Base-by-base conservation (phyloP, 2,797 vertebrate species). In the Cossypha polioptera region DNA sequence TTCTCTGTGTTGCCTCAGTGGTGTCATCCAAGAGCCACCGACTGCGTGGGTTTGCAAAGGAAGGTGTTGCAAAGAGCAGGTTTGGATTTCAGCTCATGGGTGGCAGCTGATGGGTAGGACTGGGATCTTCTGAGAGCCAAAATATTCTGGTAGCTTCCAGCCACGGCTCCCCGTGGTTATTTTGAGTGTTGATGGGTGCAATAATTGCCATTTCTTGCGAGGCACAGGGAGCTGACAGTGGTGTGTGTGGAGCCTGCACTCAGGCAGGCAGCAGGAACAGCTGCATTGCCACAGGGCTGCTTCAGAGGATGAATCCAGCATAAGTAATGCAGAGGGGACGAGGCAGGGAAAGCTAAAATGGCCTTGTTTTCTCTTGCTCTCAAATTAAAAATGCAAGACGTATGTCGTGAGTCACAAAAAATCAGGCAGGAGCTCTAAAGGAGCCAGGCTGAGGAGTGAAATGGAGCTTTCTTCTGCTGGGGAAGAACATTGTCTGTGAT, bases 341-440 rank as follows among this genome's bases (percentile, higher is more conserved):
- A 16, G 9, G 94, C 35, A 53, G 66, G 75, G 53, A 18, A 28
- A 83, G 77, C 94, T 94, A 11, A 92, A 86, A 53, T 69, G 91
- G 77, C 74, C 94, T 51, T 81, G 59, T 47, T 91, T 96, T 95
- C 87, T 42, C 77, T 71, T 68, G 61, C 53, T 94, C 84, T 21
- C 75, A 8, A 79, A 96, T 96, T 95, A 94, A 92, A 95, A 96
- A 96, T 95, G 94, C 90, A 75, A 94, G 79, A 68, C 31, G 21
- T 90, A 51, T 82, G 76, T 92, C 61, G 78, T 88, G 89, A 95
- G 75, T 92, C 78, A 50, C 73, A 88, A 59, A 20, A 83, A 72
- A 76, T 90, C 86, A 58, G 55, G 76, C 74, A 45, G 71, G n/a
- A 86, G 75, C 81, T 76, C 80, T 17, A 77, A 81, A 72, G 4